phyloP scores from a whole-genome alignment of 1,140 invertebrate species.

The Micrasema minimum region DNA sequence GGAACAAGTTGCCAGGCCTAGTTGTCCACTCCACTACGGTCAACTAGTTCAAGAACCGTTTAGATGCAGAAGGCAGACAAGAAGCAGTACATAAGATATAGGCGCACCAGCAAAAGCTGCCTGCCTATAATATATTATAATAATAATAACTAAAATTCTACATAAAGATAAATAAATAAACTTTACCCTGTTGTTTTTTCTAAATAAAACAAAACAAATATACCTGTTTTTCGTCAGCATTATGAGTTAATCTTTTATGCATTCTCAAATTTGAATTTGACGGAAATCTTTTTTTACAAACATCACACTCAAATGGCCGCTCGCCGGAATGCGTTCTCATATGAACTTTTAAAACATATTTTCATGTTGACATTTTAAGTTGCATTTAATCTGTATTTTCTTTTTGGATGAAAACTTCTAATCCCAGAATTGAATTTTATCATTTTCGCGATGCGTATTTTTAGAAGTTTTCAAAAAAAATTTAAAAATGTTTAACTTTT shows the following conservation, averaged over 20 bases:
- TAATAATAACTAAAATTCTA: neutral
- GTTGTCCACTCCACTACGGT: no score
- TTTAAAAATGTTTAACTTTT: slow-evolving; percentile 4
- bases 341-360: slow-evolving; percentile 45
- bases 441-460: neutral
- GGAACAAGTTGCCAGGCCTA: no score
- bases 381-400: no score
- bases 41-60: no score
- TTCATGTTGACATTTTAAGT: slow-evolving; percentile 43
- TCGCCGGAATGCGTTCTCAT: slow-evolving; percentile 51
- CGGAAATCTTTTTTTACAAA: slow-evolving; percentile 48
- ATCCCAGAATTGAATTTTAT: slow-evolving; percentile 41
- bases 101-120: no score
- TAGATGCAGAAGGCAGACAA: no score
- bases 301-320: slow-evolving; percentile 48
- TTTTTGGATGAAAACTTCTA: no score
- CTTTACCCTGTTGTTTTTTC: neutral
- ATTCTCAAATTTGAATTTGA: slow-evolving; percentile 51
- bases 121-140: neutral
- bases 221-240: slow-evolving; percentile 50
- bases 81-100: no score
- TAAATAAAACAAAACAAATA: neutral
- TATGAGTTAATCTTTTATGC: slow-evolving; percentile 46
- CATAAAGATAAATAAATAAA: neutral
- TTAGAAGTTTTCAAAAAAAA: neutral